Base-by-base conservation (phyloP, 2,113 vertebrate genomes). In the Petrocephalus microphthalmus region DNA sequence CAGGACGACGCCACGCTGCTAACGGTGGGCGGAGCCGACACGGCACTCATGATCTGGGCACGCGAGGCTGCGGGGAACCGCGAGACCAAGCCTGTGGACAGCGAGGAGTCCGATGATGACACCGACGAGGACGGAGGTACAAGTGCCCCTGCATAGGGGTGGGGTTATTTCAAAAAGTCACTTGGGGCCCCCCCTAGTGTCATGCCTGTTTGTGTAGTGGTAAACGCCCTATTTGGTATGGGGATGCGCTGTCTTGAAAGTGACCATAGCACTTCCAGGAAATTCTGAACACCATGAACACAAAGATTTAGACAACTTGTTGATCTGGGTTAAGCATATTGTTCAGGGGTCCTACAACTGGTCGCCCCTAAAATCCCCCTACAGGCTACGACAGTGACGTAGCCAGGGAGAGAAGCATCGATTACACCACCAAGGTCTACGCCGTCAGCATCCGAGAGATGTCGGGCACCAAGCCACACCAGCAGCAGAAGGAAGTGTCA, bases 361-460 rank as follows among this genome's bases (percentile, higher is more conserved):
- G 0, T 6, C 78, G 8, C 81, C 42, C 22, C 45, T 42, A 22
- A 42, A 22, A 22, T 45, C 1, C 42, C 54, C 91, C 90, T 89
- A 78, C 94, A 99, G 98, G 98, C 25, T 99, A 99, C 45, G 98
- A 99, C 94, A 99, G 98, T 10, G 98, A 99, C 2, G 97, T 99
- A 49, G 97, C 98, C 8, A 95, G 96, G 88, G 98, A 99, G 92
- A 97, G 97, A 91, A 95, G 91, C 37, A 95, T 97, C 87, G 98
- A 99, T 89, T 99, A 99, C 83, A 95, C 97, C 87, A 97, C 97
- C 2, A 99, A 99, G 95, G 96, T 98, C 92, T 98, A 97, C 82
- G 97, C 98, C 0, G 95, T 96, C 89, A 97, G 96, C 96, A 98
- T 99, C 93, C 95, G 98, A 90, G 97, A 96, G 89, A 98, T 99